phyloP scores from a whole-genome alignment of 2,888 invertebrate species.

The Linyphia triangularis region DNA sequence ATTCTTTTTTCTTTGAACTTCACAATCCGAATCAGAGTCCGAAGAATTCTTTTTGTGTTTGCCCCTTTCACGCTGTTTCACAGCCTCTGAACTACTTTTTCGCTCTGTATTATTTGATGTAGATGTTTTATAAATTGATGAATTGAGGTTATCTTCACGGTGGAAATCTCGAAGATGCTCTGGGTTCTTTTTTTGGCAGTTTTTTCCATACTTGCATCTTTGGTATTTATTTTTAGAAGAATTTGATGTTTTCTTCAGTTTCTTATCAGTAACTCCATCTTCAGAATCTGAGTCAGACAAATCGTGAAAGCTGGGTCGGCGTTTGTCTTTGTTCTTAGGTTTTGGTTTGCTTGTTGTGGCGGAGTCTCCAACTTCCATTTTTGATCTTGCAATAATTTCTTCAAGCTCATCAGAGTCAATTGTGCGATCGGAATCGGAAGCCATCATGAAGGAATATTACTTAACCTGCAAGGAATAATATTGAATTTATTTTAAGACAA shows the following conservation, averaged over 20 bases:
- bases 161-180: conserved; percentile 89
- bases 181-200: conserved; percentile 91
- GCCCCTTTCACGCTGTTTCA: not conserved
- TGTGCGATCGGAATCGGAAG: conserved; percentile 65
- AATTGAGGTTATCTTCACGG: conserved; percentile 81
- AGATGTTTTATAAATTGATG: not conserved
- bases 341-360: not conserved
- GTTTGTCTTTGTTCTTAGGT: not conserved
- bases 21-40: not conserved
- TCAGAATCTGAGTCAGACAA: conserved; percentile 65
- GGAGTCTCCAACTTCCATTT: not conserved
- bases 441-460: not conserved
- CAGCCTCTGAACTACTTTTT: not conserved
- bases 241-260: not conserved
- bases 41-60: not conserved
- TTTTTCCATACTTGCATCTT: conserved; percentile 86
- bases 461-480: not conserved
- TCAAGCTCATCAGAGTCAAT: conserved; percentile 69
- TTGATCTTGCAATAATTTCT: conserved; percentile 37
- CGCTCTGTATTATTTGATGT: not conserved
- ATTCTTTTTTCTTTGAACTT: not conserved
- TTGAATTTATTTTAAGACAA: too few species aligned
- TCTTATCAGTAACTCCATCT: not conserved
- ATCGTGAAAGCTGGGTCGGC: conserved; percentile 12
- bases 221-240: not conserved